These are phyloP conservation scores for Euzophera pinguis DNA, from an alignment of 2,888 invertebrate species.

Conservation along the genomic window DNA sequence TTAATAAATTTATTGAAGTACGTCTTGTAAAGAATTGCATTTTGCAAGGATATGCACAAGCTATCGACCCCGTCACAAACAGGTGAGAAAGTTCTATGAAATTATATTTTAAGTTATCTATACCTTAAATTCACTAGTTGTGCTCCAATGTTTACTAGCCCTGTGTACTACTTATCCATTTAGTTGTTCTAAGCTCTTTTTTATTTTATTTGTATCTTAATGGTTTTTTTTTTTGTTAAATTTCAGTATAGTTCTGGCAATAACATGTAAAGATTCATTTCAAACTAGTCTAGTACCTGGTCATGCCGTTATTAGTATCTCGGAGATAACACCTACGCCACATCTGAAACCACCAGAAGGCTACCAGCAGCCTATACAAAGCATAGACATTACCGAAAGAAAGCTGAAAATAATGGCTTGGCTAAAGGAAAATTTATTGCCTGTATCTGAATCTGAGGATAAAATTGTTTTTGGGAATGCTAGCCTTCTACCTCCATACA, in stretches of 20 bases:
- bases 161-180: no score
- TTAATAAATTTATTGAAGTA: slow-evolving; percentile 55
- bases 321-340: slow-evolving; percentile 24
- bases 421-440: slow-evolving; percentile 55
- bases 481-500: slow-evolving; percentile 54
- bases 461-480: slow-evolving; percentile 56
- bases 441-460: slow-evolving; percentile 47
- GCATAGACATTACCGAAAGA: slow-evolving; percentile 31
- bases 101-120: slow-evolving; percentile 12
- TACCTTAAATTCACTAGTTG: no score
- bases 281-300: slow-evolving; percentile 55
- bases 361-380: slow-evolving; percentile 23
- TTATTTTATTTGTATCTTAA: neutral
- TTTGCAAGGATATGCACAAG: slow-evolving; percentile 53
- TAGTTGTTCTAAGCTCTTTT: no score
- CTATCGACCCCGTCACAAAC: slow-evolving; percentile 56
- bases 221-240: slow-evolving; percentile 7
- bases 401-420: slow-evolving; percentile 51
- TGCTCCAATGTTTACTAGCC: no score
- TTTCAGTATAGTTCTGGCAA: slow-evolving; percentile 59
- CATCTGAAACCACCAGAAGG: slow-evolving; percentile 31
- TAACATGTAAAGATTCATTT: slow-evolving; percentile 37
- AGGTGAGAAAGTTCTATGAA: slow-evolving; percentile 36
- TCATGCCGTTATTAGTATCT: slow-evolving; percentile 47
- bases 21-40: slow-evolving; percentile 41